phyloP scores from a whole-genome alignment of 2,113 vertebrate species.

The Lonchura striata region DNA sequence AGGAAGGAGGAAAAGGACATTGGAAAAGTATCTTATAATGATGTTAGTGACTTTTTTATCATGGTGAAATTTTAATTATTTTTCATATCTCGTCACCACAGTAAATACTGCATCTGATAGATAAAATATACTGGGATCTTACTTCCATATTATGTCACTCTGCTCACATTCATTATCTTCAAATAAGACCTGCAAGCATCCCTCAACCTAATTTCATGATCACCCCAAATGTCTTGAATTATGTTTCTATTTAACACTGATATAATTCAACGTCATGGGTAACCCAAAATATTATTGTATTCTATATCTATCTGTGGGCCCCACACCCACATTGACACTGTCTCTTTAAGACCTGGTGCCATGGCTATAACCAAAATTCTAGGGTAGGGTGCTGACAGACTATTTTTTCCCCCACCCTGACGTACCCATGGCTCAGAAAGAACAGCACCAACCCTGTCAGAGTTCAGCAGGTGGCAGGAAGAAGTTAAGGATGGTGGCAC shows the following conservation, averaged over 20 bases:
- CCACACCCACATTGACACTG: too few species aligned
- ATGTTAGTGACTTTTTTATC: background rate
- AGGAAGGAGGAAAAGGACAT: background rate
- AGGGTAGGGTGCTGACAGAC: background rate
- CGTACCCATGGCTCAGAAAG: background rate
- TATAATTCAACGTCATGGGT: background rate
- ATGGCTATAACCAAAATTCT: background rate
- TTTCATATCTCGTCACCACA: background rate
- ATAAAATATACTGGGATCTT: background rate
- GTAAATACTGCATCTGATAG: background rate
- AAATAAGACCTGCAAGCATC: background rate
- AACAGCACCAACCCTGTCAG: fast-evolving
- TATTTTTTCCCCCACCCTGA: fast-evolving
- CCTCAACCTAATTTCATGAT: background rate
- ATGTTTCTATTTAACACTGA: background rate
- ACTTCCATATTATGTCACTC: background rate
- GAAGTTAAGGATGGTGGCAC: background rate
- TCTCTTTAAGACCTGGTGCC: background rate
- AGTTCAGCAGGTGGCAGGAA: fast-evolving
- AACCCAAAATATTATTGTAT: background rate
- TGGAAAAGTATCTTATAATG: background rate
- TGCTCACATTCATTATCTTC: background rate
- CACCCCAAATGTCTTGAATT: background rate
- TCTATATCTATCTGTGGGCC: background rate
- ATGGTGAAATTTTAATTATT: background rate